These are phyloP conservation scores for Opisthocomus hoazin DNA, from an alignment of 2,113 vertebrate genomes.

Conservation along the genomic window DNA sequence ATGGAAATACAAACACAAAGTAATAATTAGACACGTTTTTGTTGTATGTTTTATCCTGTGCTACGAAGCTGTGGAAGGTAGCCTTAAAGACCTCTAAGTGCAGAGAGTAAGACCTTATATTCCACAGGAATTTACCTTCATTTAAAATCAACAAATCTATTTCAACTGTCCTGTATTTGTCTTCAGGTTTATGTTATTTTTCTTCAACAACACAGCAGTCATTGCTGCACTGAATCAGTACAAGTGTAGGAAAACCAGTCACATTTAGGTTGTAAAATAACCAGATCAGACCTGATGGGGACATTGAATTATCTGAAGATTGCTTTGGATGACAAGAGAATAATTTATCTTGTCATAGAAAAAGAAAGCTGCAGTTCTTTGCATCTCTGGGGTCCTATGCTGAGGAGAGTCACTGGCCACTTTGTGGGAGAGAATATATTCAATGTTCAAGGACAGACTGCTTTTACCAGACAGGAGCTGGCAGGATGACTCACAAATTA, in stretches of 20 bases:
- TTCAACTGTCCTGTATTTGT: not conserved
- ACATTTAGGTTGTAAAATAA: not conserved
- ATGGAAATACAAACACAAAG: not conserved
- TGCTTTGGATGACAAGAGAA: not conserved
- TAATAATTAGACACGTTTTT: not conserved
- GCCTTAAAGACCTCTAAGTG: not conserved
- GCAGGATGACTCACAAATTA: slow-evolving; percentile 35
- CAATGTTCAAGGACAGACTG: slow-evolving; percentile 13
- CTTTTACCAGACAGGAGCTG: not conserved
- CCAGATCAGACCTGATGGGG: not conserved
- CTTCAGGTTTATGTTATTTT: not conserved
- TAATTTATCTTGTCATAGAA: not conserved
- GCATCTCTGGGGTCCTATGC: not conserved
- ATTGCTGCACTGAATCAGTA: not conserved
- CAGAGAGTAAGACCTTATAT: not conserved
- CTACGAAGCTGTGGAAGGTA: not conserved
- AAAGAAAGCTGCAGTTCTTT: not conserved
- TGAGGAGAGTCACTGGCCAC: not conserved
- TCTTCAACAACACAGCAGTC: not conserved
- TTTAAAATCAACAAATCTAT: not conserved
- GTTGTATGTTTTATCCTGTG: not conserved
- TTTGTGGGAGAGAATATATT: not conserved
- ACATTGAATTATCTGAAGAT: not conserved
- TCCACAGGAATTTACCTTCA: not conserved
- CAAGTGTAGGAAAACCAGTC: not conserved